Conservation (phyloP, 2,888 invertebrate genomes). For the Coremacera marginata region DNA sequence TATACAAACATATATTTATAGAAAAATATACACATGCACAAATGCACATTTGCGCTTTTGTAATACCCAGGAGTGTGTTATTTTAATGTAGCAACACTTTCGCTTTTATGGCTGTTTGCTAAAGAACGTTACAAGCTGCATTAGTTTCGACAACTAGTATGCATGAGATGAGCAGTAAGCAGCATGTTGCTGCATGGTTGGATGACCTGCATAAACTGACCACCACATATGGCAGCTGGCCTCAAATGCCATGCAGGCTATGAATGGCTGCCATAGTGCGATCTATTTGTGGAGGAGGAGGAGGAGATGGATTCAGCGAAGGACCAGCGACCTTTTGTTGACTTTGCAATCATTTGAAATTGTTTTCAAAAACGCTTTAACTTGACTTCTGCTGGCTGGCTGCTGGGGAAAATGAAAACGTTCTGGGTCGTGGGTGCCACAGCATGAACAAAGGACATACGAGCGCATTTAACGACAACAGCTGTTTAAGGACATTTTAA, state of each 20-base stretch:
- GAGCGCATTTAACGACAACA: neutral
- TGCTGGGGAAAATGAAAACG: neutral
- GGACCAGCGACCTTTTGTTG: neutral
- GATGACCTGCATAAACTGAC: no score
- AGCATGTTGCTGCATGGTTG: neutral
- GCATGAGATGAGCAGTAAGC: neutral
- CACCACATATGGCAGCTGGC: no score
- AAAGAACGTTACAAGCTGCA: no score
- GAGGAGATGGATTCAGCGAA: neutral
- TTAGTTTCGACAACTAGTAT: neutral
- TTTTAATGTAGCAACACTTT: no score
- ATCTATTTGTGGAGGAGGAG: no score
- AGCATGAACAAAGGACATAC: neutral
- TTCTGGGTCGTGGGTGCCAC: neutral
- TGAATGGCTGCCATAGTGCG: no score
- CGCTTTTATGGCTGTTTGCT: no score
- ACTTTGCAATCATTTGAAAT: constrained; percentile 19
- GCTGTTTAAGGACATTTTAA: constrained; percentile 7
- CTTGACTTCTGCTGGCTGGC: neutral
- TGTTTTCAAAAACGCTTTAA: constrained; percentile 3
- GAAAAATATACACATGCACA: no score
- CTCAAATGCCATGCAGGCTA: no score
- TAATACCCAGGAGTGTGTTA: no score
- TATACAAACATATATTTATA: no score
- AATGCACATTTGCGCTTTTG: no score